Evolutionary conservation across 2,113 vertebrate genomes (phyloP).

Genomic region (Epinephelus moara): DNA sequence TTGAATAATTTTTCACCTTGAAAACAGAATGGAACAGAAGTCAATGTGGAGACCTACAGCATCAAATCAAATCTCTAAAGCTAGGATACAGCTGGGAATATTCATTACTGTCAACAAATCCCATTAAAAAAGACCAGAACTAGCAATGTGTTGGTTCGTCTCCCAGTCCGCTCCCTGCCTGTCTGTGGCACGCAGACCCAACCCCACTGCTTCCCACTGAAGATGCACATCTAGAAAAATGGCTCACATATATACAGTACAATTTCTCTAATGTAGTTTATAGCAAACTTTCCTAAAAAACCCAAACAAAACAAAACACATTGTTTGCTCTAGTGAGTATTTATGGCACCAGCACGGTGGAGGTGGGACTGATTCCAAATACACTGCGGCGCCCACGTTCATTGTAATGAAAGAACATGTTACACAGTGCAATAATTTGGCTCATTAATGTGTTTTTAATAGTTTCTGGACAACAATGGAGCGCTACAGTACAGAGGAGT

Average conservation of each 20-base stretch:
- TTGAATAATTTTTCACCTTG: constrained; percentile 84
- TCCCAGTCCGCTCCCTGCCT: not conserved
- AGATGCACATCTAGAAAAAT: not conserved
- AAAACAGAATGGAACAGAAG: constrained; percentile 67
- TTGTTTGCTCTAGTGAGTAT: not conserved
- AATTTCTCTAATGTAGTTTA: not conserved
- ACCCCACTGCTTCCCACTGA: not conserved
- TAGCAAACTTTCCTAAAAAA: not conserved
- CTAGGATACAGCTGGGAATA: not conserved
- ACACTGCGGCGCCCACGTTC: not conserved
- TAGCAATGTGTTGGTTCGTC: not conserved
- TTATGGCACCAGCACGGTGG: not conserved
- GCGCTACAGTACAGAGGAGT: not conserved
- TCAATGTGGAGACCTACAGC: constrained; percentile 54
- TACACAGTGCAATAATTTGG: not conserved
- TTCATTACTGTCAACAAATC: constrained; percentile 2
- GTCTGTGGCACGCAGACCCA: not conserved
- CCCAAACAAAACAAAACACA: not conserved
- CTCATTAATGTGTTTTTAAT: constrained; percentile 8
- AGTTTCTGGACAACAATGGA: constrained; percentile 2
- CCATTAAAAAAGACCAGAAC: not conserved
- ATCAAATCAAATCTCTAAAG: not conserved
- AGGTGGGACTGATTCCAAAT: not conserved
- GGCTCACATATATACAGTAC: not conserved
- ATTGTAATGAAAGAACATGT: constrained; percentile 1